Conservation (phyloP, 2,888 invertebrate genomes). For the Formica aserva region DNA sequence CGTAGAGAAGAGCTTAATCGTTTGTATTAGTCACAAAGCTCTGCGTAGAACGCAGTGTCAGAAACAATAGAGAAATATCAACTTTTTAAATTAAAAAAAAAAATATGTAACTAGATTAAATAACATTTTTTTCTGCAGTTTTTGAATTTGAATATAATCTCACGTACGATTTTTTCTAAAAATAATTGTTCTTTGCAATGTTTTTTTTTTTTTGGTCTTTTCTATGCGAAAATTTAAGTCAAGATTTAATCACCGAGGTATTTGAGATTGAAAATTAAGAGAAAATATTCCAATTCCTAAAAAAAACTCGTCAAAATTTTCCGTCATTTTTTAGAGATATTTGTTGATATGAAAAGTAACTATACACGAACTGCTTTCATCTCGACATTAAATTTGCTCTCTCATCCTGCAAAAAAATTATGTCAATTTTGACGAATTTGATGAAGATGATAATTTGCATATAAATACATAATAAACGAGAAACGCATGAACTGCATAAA, state of each 20-base stretch:
- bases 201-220: neutral
- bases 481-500: conserved; percentile 27
- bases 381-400: conserved; percentile 15
- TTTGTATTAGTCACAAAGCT: neutral
- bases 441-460: neutral
- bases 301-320: neutral
- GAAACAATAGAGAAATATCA: neutral
- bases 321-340: neutral
- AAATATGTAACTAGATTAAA: neutral
- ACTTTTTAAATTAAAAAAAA: neutral
- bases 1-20: conserved; percentile 51
- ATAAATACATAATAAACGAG: conserved; percentile 7
- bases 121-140: neutral
- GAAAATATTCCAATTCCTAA: neutral
- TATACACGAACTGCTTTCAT: neutral
- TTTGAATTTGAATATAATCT: neutral
- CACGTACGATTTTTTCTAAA: neutral
- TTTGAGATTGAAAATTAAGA: neutral
- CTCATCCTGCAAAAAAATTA: neutral
- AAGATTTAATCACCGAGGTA: neutral
- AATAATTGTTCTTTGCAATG: neutral
- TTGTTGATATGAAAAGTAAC: neutral
- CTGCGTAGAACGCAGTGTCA: neutral
- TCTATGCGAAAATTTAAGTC: neutral
- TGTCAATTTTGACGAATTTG: neutral